Conservation (phyloP, 2,113 vertebrate species). For the Tenebrosternarchus preto region DNA sequence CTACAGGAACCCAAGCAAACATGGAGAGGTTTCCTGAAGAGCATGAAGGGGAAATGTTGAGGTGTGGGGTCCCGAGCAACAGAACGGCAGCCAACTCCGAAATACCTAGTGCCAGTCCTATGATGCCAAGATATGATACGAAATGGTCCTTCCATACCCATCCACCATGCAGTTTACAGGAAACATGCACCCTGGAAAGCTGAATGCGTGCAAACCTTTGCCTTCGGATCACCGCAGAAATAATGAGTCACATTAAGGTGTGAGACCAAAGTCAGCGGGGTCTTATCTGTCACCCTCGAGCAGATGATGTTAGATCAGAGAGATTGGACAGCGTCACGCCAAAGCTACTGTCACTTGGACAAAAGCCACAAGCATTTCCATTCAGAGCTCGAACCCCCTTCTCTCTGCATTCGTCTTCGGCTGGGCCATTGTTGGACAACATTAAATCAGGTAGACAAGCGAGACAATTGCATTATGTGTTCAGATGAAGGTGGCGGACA, state of each 20-base stretch:
- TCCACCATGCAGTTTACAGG: not conserved
- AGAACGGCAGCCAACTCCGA: slow-evolving; percentile 51
- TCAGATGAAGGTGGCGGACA: slow-evolving; percentile 55
- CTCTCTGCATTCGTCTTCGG: slow-evolving; percentile 41
- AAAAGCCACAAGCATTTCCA: slow-evolving; percentile 19
- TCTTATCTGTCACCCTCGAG: not conserved
- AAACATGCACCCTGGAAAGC: slow-evolving; percentile 2
- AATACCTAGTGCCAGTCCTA: slow-evolving; percentile 13
- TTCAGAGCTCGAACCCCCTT: slow-evolving; percentile 49
- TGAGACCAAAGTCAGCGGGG: not conserved
- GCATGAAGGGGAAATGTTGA: slow-evolving; percentile 46
- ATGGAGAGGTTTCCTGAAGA: slow-evolving; percentile 55
- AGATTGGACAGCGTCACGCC: slow-evolving; percentile 5
- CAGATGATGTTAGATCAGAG: slow-evolving; percentile 27
- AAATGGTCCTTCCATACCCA: not conserved
- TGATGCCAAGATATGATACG: not conserved
- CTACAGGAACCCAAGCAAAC: slow-evolving; percentile 52
- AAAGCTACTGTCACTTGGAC: slow-evolving; percentile 46
- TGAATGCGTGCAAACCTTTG: too few relatives aligned
- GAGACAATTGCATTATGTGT: slow-evolving; percentile 60
- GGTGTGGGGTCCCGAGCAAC: slow-evolving; percentile 32
- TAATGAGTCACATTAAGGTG: not conserved
- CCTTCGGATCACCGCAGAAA: not conserved
- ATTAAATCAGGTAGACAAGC: slow-evolving; percentile 62
- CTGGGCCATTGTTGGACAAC: slow-evolving; percentile 55